Base-by-base conservation (phyloP, 2,797 vertebrate genomes). In the Cetoscarus ocellatus region DNA sequence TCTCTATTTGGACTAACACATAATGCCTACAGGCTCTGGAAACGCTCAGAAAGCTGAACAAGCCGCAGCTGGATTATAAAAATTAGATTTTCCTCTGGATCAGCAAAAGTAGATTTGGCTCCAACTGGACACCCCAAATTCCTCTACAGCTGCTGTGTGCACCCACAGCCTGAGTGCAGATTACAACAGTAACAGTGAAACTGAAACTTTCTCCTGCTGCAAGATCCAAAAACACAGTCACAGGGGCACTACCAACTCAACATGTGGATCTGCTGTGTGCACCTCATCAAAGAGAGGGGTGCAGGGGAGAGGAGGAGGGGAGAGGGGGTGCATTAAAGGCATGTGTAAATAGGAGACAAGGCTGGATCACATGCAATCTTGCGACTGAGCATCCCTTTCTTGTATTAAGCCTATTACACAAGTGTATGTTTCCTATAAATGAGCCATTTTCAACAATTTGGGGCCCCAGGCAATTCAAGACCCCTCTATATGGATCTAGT, bases 381-480 rank as follows among this genome's bases (percentile, higher is more conserved):
- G 45, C 42, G 35, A 15, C 81, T 55, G 40, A 65, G 60, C 74
- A 83, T 66, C 81, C 73, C 40, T 59, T 69, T 71, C 15, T 15
- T 7, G 39, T 11, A 17, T 81, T 68, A 70, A 83, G 90, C 84
- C 86, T 87, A 27, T 4, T 27, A 27, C 27, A 27, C 88, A 91
- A 92, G 88, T 91, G 91, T 92, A 88, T 88, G 85, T 74, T 93
- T 91, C 86, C 27, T 27, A 2, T 27, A 27, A 27, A 27, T 27
- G 27, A 27, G 27, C 27, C 27, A 27, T 27, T 27, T 27, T 27
- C 27, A 27, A 27, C 4, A 27, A 27, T 27, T 27, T 27, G 27
- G 27, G 27, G 27, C 27, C 27, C 27, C 27, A 27, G 27, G 27
- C 27, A 27, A 27, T 4, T 27, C 27, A 27, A 27, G 27, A 4